Conservation (phyloP, 2,113 vertebrate species). For the Thunnus maccoyii region DNA sequence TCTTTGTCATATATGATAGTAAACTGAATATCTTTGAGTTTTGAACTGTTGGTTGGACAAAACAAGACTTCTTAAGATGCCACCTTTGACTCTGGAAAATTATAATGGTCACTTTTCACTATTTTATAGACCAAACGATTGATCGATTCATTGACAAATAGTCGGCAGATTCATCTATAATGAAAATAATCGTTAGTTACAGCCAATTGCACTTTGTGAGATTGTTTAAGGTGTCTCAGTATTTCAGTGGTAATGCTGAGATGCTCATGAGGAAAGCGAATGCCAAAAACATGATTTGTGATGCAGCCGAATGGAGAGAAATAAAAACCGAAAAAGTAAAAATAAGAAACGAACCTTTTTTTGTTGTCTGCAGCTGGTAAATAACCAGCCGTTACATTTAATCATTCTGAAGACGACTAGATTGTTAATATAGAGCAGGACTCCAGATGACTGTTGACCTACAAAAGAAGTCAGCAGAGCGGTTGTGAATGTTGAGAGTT, state of each 20-base stretch:
- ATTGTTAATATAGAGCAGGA: constrained; percentile 66
- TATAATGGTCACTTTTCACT: no score
- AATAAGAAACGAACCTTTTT: background rate
- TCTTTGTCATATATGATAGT: no score
- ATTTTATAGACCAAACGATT: no score
- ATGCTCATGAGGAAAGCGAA: background rate
- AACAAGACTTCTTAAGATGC: no score
- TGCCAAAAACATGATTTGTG: background rate
- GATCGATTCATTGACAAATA: no score
- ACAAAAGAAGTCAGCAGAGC: constrained; percentile 31
- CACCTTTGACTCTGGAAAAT: no score
- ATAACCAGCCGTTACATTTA: constrained; percentile 26
- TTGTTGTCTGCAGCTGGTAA: constrained; percentile 16
- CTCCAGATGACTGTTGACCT: constrained; percentile 59
- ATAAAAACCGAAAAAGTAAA: background rate
- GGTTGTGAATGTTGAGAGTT: background rate
- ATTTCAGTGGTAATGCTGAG: background rate
- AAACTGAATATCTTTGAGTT: no score
- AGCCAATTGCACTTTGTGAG: no score
- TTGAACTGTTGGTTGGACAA: no score
- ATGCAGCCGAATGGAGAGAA: background rate
- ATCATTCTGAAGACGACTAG: constrained; percentile 58
- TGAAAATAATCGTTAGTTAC: no score
- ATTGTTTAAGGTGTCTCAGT: background rate
- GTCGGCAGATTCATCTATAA: no score